Evolutionary conservation across 2,113 vertebrate genomes (phyloP).

Genomic region (Peucedramus taeniatus): DNA sequence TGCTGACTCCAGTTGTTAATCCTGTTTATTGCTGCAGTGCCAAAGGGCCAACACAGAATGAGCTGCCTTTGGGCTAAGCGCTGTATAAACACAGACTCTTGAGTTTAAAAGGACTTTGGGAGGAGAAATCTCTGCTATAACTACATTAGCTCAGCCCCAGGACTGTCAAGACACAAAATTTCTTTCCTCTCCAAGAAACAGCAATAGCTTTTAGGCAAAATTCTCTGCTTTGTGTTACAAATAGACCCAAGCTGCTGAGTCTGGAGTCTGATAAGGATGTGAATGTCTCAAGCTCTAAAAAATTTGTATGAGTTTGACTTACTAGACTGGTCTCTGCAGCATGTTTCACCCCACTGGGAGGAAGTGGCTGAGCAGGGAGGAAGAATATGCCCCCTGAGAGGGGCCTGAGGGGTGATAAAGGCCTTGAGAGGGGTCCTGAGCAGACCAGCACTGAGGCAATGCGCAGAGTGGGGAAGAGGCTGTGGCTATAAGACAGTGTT

Average conservation of each 20-base stretch:
- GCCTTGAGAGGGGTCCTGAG: background rate
- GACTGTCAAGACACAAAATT: background rate
- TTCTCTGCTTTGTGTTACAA: background rate
- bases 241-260: background rate
- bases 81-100: conserved; percentile 44
- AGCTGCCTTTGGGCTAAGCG: conserved; percentile 27
- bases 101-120: conserved; percentile 21
- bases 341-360: background rate
- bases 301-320: background rate
- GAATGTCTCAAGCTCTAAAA: background rate
- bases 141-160: background rate
- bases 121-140: background rate
- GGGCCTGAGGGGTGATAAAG: background rate
- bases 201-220: conserved; percentile 27
- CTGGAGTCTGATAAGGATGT: background rate
- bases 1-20: conserved; percentile 55
- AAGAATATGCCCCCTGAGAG: background rate
- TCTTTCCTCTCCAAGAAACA: conserved; percentile 33
- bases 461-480: background rate
- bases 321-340: background rate
- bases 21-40: conserved; percentile 48
- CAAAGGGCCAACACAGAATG: conserved; percentile 25
- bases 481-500: background rate
- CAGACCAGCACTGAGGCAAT: background rate
- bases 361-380: background rate